Evolutionary conservation across 2,797 vertebrate species (phyloP).

Genomic region (Odontamblyopus lacepedii): DNA sequence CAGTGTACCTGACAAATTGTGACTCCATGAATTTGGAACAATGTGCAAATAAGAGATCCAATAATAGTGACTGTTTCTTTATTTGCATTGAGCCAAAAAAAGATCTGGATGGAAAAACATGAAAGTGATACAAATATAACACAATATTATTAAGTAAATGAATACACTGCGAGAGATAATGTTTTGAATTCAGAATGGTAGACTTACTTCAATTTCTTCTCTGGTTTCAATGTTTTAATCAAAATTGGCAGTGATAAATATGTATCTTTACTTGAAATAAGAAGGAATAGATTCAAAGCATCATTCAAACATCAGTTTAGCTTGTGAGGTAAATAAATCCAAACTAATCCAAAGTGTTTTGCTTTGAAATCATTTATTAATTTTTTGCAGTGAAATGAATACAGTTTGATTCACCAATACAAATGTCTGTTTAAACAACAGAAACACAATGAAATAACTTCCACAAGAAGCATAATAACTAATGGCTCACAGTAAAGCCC

Average conservation of each 20-base stretch:
- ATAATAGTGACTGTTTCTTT: conserved; percentile 57
- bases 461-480: conserved; percentile 78
- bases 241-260: too few relatives aligned
- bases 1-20: too few relatives aligned
- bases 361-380: not conserved
- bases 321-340: too few relatives aligned
- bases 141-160: conserved; percentile 16
- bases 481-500: conserved; percentile 2
- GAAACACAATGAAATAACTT: conserved; percentile 65
- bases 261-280: too few relatives aligned
- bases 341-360: not conserved
- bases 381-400: conserved; percentile 9
- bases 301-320: too few relatives aligned
- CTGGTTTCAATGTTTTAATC: too few relatives aligned
- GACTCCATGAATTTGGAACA: too few relatives aligned
- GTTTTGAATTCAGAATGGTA: too few relatives aligned
- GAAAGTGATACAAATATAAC: conserved; percentile 20
- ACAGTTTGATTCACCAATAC: conserved; percentile 35
- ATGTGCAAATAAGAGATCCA: conserved; percentile 1
- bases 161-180: conserved; percentile 13
- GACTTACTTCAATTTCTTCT: too few relatives aligned
- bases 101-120: not conserved
- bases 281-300: too few relatives aligned
- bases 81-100: conserved; percentile 43
- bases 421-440: conserved; percentile 71